Base-by-base conservation (phyloP, 2,113 vertebrate species). In the Eulacestoma nigropectus region DNA sequence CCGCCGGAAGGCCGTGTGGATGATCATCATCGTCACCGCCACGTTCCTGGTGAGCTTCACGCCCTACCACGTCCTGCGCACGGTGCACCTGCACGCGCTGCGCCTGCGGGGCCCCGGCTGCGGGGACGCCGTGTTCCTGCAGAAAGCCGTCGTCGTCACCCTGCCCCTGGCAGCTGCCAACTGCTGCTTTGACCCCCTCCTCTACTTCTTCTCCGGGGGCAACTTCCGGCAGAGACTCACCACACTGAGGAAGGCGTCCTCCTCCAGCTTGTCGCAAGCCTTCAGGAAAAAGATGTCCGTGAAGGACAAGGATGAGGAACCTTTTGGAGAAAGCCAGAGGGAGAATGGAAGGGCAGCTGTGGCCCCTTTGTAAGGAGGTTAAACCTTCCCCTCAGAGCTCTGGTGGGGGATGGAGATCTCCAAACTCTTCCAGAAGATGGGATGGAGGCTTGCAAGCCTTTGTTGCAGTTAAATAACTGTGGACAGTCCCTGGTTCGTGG, bases 131-230 rank as follows among this genome's bases (percentile, higher is more conserved):
- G 5, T 98, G 4, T 97, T 95, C 88, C 98, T 99, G 96, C 99
- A 99, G 97, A 99, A 99, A 91, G 98, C 97, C 0, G 99, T 99
- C 1, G 98, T 99, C 44, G 97, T 99, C 87, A 99, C 99, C 0
- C 97, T 99, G 65, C 98, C 98, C 70, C 97, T 99, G 82, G 99
- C 99, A 0, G 99, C 99, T 6, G 90, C 98, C 95, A 99, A 99
- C 86, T 99, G 99, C 39, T 99, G 99, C 96, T 99, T 99, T 27
- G 99, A 99, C 78, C 99, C 99, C 0, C 95, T 99, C 67, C 98
- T 99, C 23, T 99, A 99, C 70, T 99, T 99, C 96, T 99, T 99
- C 96, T 99, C 99, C 0, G 99, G 99, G 4, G 99, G 98, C 16
- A 98, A 98, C 86, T 99, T 99, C 95, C 98, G 99, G 42, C 98